phyloP scores from a whole-genome alignment of 2,888 invertebrate genomes.

The Caenorhabditis wallacei region DNA sequence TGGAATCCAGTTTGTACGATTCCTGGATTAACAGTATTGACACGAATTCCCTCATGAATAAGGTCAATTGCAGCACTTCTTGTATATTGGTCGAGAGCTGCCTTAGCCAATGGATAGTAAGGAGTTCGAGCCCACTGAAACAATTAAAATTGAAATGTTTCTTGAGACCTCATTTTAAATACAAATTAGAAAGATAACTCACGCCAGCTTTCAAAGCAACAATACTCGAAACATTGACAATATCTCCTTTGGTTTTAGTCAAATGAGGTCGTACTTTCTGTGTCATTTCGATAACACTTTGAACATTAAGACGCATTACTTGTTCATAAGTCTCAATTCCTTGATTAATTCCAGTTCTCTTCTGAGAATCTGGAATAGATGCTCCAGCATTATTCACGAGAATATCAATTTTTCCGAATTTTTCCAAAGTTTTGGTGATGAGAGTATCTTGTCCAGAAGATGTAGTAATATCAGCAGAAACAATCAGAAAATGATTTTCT shows the following conservation, averaged over 20 bases:
- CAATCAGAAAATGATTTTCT: conserved; percentile 31
- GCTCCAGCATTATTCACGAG: conserved; percentile 54
- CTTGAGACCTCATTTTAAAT: neutral
- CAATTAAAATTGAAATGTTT: no score
- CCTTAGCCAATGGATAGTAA: neutral
- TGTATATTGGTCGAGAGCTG: conserved; percentile 1
- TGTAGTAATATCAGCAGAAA: conserved; percentile 49
- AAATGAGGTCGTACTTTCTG: conserved; percentile 52
- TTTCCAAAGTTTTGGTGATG: conserved; percentile 44
- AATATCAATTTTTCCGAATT: conserved; percentile 60
- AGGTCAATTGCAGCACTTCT: conserved; percentile 19
- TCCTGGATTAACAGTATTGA: conserved; percentile 40
- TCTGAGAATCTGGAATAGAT: conserved; percentile 26
- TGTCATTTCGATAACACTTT: conserved; percentile 47
- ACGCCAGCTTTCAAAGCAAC: conserved; percentile 19
- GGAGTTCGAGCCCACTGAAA: conserved; percentile 12
- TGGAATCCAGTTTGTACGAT: conserved; percentile 37
- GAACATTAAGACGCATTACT: conserved; percentile 33
- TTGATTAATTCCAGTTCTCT: conserved; percentile 8
- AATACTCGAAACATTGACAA: conserved; percentile 64
- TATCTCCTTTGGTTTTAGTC: conserved; percentile 57
- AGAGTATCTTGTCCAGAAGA: conserved; percentile 48
- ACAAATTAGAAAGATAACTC: neutral
- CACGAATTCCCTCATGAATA: conserved; percentile 34
- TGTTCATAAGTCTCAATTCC: conserved; percentile 28